Evolutionary conservation across 1,140 invertebrate genomes (phyloP).

Genomic region (Anastrepha ludens): DNA sequence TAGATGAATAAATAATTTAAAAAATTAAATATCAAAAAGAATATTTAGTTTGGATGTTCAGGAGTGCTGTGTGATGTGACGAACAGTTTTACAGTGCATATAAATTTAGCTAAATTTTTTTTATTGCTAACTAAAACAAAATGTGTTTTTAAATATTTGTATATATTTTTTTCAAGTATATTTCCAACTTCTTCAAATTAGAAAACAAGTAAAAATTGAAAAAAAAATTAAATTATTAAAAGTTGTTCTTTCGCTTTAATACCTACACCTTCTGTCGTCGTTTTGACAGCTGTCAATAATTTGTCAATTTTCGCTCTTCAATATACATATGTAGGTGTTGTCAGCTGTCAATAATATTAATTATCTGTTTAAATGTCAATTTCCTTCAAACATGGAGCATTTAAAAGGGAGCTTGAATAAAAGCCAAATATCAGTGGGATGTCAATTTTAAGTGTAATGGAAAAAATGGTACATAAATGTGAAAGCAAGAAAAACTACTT

Average conservation of each 20-base stretch:
- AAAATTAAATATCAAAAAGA: background rate
- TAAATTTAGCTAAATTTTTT: background rate
- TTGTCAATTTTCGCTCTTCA: constrained; percentile 42
- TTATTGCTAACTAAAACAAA: background rate
- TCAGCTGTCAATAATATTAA: constrained; percentile 21
- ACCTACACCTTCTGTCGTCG: background rate
- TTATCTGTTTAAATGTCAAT: constrained; percentile 38
- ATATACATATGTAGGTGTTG: background rate
- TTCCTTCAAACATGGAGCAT: background rate
- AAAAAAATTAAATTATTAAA: background rate
- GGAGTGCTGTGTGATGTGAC: background rate
- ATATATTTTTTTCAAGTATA: too few species aligned
- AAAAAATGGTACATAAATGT: background rate
- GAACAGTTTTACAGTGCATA: background rate
- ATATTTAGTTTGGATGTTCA: background rate
- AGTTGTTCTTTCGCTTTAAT: background rate
- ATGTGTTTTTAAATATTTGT: background rate
- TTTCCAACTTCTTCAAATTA: background rate
- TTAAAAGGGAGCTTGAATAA: background rate
- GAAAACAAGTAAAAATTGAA: background rate
- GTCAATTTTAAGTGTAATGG: constrained; percentile 42
- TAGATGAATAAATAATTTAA: background rate
- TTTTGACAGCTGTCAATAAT: constrained; percentile 36
- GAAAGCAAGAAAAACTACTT: background rate
- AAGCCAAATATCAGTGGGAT: constrained; percentile 20